A percentile compares a stretch with the other conserved stretches of the same genome.
Conservation (phyloP, 2,888 invertebrate genomes). For the Merodon equestris region DNA sequence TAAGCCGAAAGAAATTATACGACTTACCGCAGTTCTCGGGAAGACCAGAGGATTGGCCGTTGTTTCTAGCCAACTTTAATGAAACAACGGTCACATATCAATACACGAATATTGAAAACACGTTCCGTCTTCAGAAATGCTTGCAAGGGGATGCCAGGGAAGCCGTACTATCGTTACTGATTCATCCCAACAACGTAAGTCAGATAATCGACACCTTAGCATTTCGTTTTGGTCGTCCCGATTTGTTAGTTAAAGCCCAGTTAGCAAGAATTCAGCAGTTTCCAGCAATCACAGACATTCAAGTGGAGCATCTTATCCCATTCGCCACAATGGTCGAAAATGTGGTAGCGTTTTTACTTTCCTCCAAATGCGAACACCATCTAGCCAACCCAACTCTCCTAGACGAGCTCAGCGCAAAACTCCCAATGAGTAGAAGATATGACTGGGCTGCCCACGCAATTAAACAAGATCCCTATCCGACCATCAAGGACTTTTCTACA, state of each 20-base stretch:
- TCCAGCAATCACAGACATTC: neutral
- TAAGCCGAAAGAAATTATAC: constrained; percentile 1
- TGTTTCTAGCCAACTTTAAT: constrained; percentile 6
- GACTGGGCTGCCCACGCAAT: constrained; percentile 13
- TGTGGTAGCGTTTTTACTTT: neutral
- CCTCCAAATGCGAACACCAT: constrained; percentile 2
- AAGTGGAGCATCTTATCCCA: neutral
- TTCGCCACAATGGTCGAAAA: neutral
- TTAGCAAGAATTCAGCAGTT: neutral
- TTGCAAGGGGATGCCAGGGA: constrained; percentile 1
- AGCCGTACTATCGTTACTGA: neutral
- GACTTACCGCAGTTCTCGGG: constrained; percentile 1
- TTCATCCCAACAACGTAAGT: neutral
- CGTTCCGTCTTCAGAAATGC: constrained; percentile 5
- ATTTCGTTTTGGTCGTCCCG: constrained; percentile 1
- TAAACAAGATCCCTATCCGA: neutral
- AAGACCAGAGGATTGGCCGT: too few relatives aligned
- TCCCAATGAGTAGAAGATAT: constrained; percentile 30
- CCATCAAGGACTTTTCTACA: neutral
- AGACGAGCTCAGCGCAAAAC: constrained; percentile 11
- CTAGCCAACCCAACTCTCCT: constrained; percentile 1
- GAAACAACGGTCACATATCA: neutral
- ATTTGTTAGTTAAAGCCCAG: neutral
- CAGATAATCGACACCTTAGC: neutral
- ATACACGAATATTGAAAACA: constrained; percentile 5